phyloP scores from a whole-genome alignment of 2,113 vertebrate species.

The Accipiter cooperii region DNA sequence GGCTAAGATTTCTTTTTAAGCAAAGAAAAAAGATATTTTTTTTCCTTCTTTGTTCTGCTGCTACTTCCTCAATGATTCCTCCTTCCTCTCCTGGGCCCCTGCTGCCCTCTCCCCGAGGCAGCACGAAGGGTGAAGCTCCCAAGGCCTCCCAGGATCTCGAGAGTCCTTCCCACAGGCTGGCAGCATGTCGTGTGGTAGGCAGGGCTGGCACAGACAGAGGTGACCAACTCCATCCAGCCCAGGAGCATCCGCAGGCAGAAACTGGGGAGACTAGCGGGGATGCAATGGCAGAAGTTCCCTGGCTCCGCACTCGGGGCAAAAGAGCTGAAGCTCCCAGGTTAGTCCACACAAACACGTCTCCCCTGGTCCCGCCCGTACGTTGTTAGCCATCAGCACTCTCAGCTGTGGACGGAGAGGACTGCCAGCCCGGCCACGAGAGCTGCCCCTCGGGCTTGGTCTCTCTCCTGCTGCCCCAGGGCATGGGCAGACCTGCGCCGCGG shows the following conservation, averaged over 20 bases:
- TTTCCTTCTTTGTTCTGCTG: not conserved
- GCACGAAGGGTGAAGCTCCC: not conserved
- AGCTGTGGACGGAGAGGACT: not conserved
- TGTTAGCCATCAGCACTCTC: not conserved
- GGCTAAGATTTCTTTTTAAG: conserved; percentile 7
- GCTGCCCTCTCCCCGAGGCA: not conserved
- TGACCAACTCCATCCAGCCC: not conserved
- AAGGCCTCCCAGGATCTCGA: fast-evolving
- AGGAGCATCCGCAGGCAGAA: not conserved
- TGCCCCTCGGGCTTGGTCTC: not conserved
- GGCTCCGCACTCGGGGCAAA: not conserved
- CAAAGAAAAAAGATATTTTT: not conserved
- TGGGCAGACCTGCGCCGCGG: not conserved
- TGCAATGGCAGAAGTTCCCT: not conserved
- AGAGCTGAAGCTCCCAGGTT: not conserved
- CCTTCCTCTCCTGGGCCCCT: not conserved
- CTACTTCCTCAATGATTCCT: not conserved
- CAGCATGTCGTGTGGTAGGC: not conserved
- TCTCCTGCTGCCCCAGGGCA: not conserved
- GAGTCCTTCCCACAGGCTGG: not conserved
- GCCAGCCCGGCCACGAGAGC: not conserved
- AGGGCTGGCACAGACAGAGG: not conserved
- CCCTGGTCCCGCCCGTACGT: not conserved
- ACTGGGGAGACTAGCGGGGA: not conserved
- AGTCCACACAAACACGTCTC: fast-evolving